Conservation (phyloP, 2,888 invertebrate species). For the Seira musarum region DNA sequence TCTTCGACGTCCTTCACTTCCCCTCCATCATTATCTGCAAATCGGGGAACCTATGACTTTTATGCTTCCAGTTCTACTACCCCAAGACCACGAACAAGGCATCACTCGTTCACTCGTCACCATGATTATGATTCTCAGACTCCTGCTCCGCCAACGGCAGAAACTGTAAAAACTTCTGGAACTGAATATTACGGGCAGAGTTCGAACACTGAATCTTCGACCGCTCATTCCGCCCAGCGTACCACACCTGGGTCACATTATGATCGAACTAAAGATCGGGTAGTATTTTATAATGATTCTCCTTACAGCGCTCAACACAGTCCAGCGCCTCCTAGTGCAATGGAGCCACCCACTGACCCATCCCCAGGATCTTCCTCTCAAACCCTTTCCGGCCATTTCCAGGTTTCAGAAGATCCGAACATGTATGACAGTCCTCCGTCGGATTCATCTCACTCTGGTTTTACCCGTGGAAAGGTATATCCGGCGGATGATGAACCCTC, state of each 20-base stretch:
- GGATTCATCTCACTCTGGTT: not conserved
- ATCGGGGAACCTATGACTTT: conserved; percentile 9
- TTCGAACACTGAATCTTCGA: conserved; percentile 17
- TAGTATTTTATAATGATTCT: conserved; percentile 41
- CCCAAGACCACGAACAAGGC: conserved; percentile 28
- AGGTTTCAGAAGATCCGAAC: conserved; percentile 9
- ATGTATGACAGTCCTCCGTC: conserved; percentile 18
- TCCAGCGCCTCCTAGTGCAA: not conserved
- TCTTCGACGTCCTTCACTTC: too few relatives aligned
- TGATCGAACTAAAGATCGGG: conserved; percentile 54
- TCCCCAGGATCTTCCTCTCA: conserved; percentile 22
- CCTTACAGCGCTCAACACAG: conserved; percentile 32
- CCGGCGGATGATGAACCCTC: conserved; percentile 17
- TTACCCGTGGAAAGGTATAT: conserved; percentile 35
- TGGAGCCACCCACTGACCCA: not conserved
- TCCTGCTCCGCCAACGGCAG: not conserved
- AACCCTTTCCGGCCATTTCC: conserved; percentile 29
- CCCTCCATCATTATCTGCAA: conserved; percentile 16
- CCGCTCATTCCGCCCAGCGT: not conserved
- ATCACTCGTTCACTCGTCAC: not conserved
- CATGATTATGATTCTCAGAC: conserved; percentile 1
- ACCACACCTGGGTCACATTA: conserved; percentile 48
- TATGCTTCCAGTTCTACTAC: conserved; percentile 32
- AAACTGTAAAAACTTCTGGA: conserved; percentile 22
- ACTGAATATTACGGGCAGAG: conserved; percentile 24